A percentile compares a stretch with the other conserved stretches of the same genome.
Conservation (phyloP, 2,113 vertebrate genomes). For the Coreoperca whiteheadi region DNA sequence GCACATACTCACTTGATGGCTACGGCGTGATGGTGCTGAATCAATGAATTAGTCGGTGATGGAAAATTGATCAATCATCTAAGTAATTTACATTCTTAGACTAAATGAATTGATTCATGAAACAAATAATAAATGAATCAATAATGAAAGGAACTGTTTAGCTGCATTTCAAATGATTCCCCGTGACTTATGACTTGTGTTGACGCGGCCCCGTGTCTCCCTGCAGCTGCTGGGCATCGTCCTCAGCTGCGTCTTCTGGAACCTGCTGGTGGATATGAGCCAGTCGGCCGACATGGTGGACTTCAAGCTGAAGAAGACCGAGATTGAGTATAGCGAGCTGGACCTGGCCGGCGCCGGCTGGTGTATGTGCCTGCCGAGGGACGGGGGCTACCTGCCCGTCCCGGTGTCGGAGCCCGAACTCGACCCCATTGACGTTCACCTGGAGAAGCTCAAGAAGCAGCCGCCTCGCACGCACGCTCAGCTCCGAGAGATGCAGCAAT, state of each 20-base stretch:
- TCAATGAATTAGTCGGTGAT: too few species aligned
- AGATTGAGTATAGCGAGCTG: constrained; percentile 80
- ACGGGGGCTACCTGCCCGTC: constrained; percentile 89
- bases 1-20: too few species aligned
- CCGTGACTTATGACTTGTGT: not conserved
- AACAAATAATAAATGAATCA: not conserved
- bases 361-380: constrained; percentile 90
- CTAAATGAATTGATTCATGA: not conserved
- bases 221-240: constrained; percentile 87
- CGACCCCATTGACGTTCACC: constrained; percentile 78
- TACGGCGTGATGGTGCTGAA: too few species aligned
- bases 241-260: constrained; percentile 90
- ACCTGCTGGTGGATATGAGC: constrained; percentile 87
- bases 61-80: too few species aligned
- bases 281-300: constrained; percentile 85
- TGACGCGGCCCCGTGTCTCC: not conserved
- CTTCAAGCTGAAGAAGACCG: constrained; percentile 81
- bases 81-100: too few species aligned
- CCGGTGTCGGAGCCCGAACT: constrained; percentile 68
- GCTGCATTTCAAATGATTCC: not conserved
- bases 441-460: constrained; percentile 79
- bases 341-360: constrained; percentile 90
- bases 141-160: not conserved
- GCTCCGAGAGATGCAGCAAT: constrained; percentile 71
- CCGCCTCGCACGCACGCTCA: constrained; percentile 68